A percentile compares a stretch with the other conserved stretches of the same genome.
Evolutionary conservation across 2,888 invertebrate species (phyloP).

Genomic region (Xestia sexstrigata): DNA sequence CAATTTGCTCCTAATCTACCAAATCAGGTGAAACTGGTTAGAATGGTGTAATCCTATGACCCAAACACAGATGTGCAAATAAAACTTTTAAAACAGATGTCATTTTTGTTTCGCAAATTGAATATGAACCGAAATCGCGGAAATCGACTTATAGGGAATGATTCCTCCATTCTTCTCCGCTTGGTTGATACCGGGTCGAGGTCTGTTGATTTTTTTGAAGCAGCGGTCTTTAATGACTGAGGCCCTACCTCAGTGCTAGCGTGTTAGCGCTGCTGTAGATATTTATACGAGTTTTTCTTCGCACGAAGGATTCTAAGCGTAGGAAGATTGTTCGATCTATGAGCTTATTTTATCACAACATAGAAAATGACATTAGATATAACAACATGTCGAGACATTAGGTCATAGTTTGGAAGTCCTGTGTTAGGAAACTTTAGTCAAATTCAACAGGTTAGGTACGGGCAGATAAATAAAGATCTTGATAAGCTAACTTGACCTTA

Average conservation of each 20-base stretch:
- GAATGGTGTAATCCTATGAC: no score
- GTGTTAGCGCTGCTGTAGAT: not conserved
- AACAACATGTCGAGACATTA: not conserved
- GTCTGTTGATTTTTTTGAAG: not conserved
- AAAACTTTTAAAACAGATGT: no score
- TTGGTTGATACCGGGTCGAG: not conserved
- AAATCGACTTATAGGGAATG: no score
- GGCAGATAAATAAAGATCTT: conserved; percentile 26
- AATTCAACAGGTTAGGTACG: conserved; percentile 15
- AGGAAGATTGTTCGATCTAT: not conserved
- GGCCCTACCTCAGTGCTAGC: not conserved
- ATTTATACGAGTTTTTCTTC: not conserved
- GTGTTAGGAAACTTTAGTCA: not conserved
- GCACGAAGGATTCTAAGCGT: not conserved
- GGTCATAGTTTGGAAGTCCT: not conserved
- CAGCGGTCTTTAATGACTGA: not conserved
- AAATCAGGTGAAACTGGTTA: no score
- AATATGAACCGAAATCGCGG: no score
- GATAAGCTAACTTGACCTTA: conserved; percentile 23
- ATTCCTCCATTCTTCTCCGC: not conserved
- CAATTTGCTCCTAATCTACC: no score
- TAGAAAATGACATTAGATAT: not conserved
- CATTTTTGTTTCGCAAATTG: no score
- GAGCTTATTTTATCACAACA: conserved; percentile 8
- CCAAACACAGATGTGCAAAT: no score